Base-by-base conservation (phyloP, 2,797 vertebrate species). In the Craterocephalus amniculus region DNA sequence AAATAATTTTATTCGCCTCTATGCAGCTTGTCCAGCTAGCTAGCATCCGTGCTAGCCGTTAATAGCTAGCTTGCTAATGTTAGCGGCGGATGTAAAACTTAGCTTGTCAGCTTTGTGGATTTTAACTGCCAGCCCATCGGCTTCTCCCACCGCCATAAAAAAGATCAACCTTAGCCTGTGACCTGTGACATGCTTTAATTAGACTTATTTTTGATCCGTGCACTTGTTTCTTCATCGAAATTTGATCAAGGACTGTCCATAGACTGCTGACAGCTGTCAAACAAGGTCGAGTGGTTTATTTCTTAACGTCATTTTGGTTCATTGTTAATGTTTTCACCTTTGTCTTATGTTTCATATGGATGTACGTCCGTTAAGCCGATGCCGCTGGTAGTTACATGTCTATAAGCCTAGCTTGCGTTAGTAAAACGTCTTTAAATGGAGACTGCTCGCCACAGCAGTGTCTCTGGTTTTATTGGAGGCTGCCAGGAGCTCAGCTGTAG, bases 251-350 rank as follows among this genome's bases (percentile, higher is more conserved):
- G 69, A 76, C 66, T 79, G 57, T 66, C 56, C 52, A 51, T 49
- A 54, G 63, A 64, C 66, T 79, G 65, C 73, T 89, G 93, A 92
- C 91, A 93, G 93, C 91, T 92, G 92, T 93, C 91, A 92, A 90
- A 89, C 87, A 91, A 92, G 90, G 88, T 92, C 89, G 90, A 87
- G 63, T 31, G 68, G 56, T 77, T 80, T 76, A 54, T 57, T 61
- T 56, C 20, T 61, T 18, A 72, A 63, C 70, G 34, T 74, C 72
- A 14, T 20, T 34, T 43, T 49, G 32, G 4, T 73, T 77, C 18
- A 51, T 43, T 36, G 27, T 34, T 22, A 20, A 48, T 40, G 13
- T 63, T 13, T 56, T 35, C 4, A 4, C 31, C 24, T 3, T 56
- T 48, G 1, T 3, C 31, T 4, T 1, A 12, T 38, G 13, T 75